Evolutionary conservation across 2,113 vertebrate genomes (phyloP).

Genomic region (Ptyas mucosa): DNA sequence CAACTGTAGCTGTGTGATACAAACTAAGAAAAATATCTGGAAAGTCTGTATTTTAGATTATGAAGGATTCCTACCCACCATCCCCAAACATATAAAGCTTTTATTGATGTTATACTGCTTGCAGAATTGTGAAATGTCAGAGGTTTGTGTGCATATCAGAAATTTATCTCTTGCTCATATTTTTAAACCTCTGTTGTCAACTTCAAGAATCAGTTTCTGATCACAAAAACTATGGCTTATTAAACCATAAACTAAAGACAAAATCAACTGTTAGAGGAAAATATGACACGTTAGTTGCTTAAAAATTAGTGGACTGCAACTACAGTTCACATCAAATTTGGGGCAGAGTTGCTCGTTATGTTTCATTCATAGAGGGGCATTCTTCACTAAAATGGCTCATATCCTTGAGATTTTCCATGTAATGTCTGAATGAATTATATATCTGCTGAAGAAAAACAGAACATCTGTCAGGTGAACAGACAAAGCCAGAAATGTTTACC

Average conservation of each 20-base stretch:
- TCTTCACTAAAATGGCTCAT: not conserved
- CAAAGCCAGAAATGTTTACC: not conserved
- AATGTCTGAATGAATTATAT: not conserved
- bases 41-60: not conserved
- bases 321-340: not conserved
- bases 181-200: not conserved
- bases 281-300: not conserved
- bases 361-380: not conserved
- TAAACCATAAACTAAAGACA: not conserved
- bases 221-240: not conserved
- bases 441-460: not conserved
- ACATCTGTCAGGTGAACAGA: not conserved
- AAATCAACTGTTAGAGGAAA: not conserved
- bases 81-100: not conserved
- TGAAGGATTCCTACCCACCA: not conserved
- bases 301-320: not conserved
- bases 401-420: not conserved
- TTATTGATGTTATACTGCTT: not conserved
- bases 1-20: slow-evolving; percentile 40
- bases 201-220: not conserved
- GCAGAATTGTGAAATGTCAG: not conserved
- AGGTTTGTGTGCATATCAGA: not conserved
- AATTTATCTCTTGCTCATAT: slow-evolving; percentile 15
- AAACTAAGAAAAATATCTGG: slow-evolving; percentile 32
- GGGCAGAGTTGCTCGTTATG: not conserved